Evolutionary conservation across 2,113 vertebrate species (phyloP).

Genomic region (Tragelaphus imberbis): DNA sequence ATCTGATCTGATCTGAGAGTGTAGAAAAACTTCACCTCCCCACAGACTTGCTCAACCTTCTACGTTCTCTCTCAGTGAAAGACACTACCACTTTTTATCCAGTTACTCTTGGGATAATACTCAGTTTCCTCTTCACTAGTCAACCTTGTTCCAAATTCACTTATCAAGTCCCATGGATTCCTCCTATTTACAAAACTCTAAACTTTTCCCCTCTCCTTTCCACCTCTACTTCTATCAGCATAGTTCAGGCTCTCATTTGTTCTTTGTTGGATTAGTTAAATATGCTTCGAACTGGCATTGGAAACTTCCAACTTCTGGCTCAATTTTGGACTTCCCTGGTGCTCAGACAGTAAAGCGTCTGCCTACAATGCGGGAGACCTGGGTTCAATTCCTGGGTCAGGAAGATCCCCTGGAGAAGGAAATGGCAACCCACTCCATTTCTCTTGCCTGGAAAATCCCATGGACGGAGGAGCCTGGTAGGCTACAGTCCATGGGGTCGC

Average conservation of each 20-base stretch:
- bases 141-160: neutral
- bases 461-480: too few relatives aligned
- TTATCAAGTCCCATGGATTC: neutral
- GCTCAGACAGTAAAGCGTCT: too few relatives aligned
- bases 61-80: neutral
- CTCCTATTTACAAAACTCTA: neutral
- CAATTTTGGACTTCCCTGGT: neutral
- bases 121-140: neutral
- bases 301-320: neutral
- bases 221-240: neutral
- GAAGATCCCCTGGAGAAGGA: too few relatives aligned
- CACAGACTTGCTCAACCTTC: neutral
- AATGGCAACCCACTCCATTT: too few relatives aligned
- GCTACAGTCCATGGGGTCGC: too few relatives aligned
- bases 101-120: neutral
- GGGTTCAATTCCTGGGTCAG: too few relatives aligned
- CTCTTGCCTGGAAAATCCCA: too few relatives aligned
- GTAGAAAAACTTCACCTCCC: neutral
- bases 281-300: neutral
- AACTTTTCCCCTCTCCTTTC: neutral
- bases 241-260: neutral
- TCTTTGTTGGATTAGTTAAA: neutral
- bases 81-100: neutral
- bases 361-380: too few relatives aligned
- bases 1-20: neutral